Base-by-base conservation (phyloP, 2,888 invertebrate genomes). In the Spisula subtruncata region DNA sequence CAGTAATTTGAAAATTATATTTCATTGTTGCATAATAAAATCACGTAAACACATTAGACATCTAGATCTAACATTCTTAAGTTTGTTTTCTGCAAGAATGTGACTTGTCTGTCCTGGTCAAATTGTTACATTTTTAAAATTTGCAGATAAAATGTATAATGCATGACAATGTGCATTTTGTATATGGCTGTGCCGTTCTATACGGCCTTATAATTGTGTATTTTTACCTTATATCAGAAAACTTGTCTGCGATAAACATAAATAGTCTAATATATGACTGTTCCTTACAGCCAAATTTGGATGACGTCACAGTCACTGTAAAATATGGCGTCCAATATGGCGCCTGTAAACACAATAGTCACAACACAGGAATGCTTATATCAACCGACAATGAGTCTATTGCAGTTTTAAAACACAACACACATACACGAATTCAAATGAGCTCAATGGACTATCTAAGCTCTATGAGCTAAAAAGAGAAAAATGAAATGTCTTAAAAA, bases 401-500 rank as follows among this genome's bases (percentile, higher is more conserved):
- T 75, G 75, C 75, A 75, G 12, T 75, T 35, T 35, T 32, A 75
- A 18, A 75, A 14, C 29, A 32, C 32, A 71, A 32, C 29, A 35
- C 29, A 75, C 29, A 75, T 12, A 32, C 25, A 75, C 75, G 35
- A 75, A 32, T 0, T 14, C 16, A 75, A 75, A 75, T 75, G 75
- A 75, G 29, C 75, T 75, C 18, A 35, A 75, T 75, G 75, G 75
- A 75, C 12, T 32, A 75, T 25, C 8, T 14, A 51, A 25, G 80
- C 48, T 79, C 85, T 85, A 79, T 85, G 85, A 85, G 85, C 85
- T 85, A 35, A 80, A 80, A 56, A 35, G 79, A 79, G 54, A 80
- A 32, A 75, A 16, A 29, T 35, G 20, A 51, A 35, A 48, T 80
- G 54, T 54, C 41, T 18, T 54, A 14, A 35, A 75, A 32, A 54